These are phyloP conservation scores for Poliocrania exsul DNA, from an alignment of 2,797 vertebrate genomes.

Conservation along the genomic window DNA sequence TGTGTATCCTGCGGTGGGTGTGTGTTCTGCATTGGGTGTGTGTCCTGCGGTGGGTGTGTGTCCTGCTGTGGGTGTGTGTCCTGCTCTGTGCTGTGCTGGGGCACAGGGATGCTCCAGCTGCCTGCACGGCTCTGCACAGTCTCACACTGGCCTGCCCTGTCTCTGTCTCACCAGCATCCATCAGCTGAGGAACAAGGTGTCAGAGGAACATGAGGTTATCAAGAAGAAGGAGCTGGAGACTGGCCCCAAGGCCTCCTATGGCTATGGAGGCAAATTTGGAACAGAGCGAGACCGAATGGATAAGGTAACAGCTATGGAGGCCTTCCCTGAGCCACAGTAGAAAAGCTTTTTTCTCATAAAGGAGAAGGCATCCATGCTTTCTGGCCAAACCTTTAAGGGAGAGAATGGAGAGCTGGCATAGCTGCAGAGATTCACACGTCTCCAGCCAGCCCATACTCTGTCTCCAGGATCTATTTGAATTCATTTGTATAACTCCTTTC, in stretches of 20 bases:
- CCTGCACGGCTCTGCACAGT: background rate
- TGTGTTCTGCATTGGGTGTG: no score
- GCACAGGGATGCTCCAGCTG: background rate
- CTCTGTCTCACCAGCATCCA: constrained; percentile 73
- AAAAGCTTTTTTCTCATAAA: background rate
- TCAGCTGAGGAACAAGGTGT: constrained; percentile 87
- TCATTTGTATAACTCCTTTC: background rate
- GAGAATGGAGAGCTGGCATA: background rate
- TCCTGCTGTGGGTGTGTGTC: no score
- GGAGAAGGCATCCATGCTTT: background rate
- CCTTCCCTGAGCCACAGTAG: background rate
- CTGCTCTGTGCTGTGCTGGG: background rate
- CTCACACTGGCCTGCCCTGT: background rate
- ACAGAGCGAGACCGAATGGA: constrained; percentile 96
- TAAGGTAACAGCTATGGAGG: constrained; percentile 79
- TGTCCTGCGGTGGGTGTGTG: no score
- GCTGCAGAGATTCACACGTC: background rate
- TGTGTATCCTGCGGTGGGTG: no score
- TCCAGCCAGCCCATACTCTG: background rate
- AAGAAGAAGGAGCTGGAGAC: constrained; percentile 88
- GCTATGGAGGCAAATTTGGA: constrained; percentile 95
- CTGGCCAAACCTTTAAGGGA: background rate
- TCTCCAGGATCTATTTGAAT: background rate
- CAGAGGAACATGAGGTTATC: constrained; percentile 86
- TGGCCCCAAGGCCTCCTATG: constrained; percentile 91